Evolutionary conservation across 2,888 invertebrate genomes (phyloP).

Genomic region (Metacarcinus magister): DNA sequence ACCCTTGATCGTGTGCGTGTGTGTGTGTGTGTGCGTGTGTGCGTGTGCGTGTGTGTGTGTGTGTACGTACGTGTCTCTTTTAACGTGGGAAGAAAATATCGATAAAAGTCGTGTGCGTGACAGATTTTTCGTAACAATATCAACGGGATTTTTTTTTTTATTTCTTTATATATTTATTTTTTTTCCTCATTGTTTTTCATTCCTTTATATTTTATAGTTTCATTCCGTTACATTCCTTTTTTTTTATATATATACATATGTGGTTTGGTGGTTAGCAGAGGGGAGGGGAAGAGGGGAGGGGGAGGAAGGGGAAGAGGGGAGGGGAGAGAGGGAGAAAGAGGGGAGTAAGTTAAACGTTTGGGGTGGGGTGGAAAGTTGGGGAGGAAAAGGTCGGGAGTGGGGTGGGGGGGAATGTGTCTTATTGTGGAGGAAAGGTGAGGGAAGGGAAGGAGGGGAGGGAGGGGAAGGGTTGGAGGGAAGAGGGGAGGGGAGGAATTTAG

Average conservation of each 20-base stretch:
- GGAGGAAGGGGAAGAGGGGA: background rate
- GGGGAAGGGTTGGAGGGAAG: background rate
- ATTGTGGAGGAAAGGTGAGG: background rate
- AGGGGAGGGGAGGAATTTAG: background rate
- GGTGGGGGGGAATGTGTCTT: background rate
- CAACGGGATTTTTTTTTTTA: too few relatives aligned
- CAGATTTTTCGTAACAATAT: too few relatives aligned
- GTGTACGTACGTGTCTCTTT: conserved; percentile 9
- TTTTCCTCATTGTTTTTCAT: background rate
- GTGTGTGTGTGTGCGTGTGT: conserved; percentile 22
- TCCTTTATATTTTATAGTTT: background rate
- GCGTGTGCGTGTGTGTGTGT: conserved; percentile 10
- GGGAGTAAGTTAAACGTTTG: background rate
- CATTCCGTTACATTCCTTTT: too few relatives aligned
- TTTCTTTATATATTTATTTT: too few relatives aligned
- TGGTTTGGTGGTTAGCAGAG: background rate
- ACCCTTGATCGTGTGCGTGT: background rate
- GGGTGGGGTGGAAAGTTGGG: background rate
- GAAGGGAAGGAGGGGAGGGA: background rate
- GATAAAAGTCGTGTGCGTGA: too few relatives aligned
- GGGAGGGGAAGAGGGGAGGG: background rate
- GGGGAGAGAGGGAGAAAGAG: background rate
- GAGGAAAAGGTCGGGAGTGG: background rate
- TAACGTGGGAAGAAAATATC: too few relatives aligned
- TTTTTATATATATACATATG: background rate